Evolutionary conservation across 1,140 invertebrate species (phyloP).

Genomic region (Sitobion miscanthi): DNA sequence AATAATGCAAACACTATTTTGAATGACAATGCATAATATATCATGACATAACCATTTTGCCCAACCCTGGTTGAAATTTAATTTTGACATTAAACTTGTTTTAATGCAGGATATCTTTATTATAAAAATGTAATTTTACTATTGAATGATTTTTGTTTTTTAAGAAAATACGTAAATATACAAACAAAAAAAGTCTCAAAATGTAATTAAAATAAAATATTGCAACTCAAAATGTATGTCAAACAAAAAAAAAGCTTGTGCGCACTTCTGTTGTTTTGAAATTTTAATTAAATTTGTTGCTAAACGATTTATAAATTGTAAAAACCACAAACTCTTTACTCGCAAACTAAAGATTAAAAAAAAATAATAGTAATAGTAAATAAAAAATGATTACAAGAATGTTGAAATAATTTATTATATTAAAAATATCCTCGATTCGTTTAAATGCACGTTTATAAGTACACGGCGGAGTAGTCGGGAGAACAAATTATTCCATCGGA

Average conservation of each 20-base stretch:
- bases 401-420: neutral
- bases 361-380: neutral
- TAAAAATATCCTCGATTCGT: neutral
- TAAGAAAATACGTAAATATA: neutral
- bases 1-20: too few species aligned
- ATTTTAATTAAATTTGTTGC: constrained; percentile 21
- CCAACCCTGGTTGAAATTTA: too few species aligned
- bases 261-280: neutral
- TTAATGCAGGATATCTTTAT: too few species aligned
- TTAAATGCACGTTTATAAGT: neutral
- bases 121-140: too few species aligned
- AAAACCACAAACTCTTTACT: neutral
- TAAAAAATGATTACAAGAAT: neutral
- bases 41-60: too few species aligned
- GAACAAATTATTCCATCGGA: neutral
- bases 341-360: neutral
- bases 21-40: too few species aligned
- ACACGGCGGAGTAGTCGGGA: neutral
- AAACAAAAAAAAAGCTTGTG: neutral
- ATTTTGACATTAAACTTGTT: too few species aligned
- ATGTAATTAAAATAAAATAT: constrained; percentile 18
- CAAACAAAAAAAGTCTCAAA: neutral
- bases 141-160: neutral
- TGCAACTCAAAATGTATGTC: neutral
- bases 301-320: neutral